Base-by-base conservation (phyloP, 37 sponge, comb jelly and placozoan genomes). In the Lycopodina hypogea region DNA sequence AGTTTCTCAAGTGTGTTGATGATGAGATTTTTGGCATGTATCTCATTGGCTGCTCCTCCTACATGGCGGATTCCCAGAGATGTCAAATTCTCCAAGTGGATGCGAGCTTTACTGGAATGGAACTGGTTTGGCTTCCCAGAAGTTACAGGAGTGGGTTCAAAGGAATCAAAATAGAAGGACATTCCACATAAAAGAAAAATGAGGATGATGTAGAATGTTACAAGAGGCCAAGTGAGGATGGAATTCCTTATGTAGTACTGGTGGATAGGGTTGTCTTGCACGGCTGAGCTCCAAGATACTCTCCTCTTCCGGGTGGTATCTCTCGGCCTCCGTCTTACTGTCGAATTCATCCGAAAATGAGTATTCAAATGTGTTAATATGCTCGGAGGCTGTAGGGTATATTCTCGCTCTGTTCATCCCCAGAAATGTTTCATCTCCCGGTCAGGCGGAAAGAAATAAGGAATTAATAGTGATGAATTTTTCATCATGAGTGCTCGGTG, bases 11-110 rank as follows among this genome's bases (percentile, higher is more conserved):
- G 40, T n/a, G 71, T 63, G 24, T 51, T 9, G 29, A 83, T 33
- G n/a, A 89, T 26, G 17, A 84, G 55, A 17, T 69, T 45, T 38
- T 69, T 75, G 7, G 88, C 76, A 28, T 77, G 65, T 40, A 87
- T 57, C n/a, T 91, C 92, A 63, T 91, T 91, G 3, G 84, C 78
- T 38, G 69, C 71, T 30, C 78, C 83, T 17, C 88, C 92, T 7
- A 83, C 88, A 26, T 87, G 81, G 0, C 92, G 71, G 0, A 70
- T 55, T 0, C 92, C 92, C 21, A 87, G 65, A 33, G 29, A 18
- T 30, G 72, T 68, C 40, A 91, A 68, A 29, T 77, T 77, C n/a
- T 83, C 69, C 36, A 91, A 45, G 70, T 91, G 89, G 12, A 23
- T 12, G 19, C 92, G 79, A 0, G 92, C 84, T 6, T 80, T 81